Conservation (phyloP, 2,113 vertebrate species). For the Maylandia zebra region DNA sequence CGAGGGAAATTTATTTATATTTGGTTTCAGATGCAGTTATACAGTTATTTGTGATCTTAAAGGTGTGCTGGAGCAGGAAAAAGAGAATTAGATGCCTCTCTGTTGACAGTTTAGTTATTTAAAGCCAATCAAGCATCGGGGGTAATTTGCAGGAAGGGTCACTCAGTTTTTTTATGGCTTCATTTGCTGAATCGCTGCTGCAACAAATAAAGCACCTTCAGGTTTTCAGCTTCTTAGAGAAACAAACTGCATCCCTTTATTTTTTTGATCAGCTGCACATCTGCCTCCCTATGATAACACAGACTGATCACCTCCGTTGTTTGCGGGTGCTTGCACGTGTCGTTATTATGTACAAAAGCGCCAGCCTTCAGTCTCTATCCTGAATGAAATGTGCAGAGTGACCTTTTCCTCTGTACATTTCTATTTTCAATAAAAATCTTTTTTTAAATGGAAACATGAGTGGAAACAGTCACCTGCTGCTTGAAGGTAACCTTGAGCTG, state of each 20-base stretch:
- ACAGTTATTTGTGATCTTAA: background rate
- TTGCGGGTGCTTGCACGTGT: slow-evolving; percentile 1
- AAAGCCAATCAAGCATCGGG: background rate
- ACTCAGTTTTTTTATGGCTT: background rate
- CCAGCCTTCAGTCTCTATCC: background rate
- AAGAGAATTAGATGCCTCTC: background rate
- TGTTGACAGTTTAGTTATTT: background rate
- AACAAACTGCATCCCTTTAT: background rate
- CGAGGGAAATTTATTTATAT: background rate
- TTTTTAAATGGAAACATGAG: background rate
- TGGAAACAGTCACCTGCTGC: background rate
- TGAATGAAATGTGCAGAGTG: background rate
- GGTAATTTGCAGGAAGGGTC: background rate
- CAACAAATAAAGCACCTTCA: background rate
- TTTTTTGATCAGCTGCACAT: background rate
- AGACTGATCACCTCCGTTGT: slow-evolving; percentile 12
- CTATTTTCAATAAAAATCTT: slow-evolving; percentile 23
- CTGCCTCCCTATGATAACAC: background rate
- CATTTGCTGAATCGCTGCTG: background rate
- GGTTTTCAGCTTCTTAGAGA: background rate
- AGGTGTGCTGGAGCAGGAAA: background rate
- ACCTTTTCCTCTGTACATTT: slow-evolving; percentile 30
- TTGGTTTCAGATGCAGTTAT: background rate
- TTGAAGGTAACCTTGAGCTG: slow-evolving; percentile 28
- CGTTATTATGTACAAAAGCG: background rate